phyloP scores from a whole-genome alignment of 2,113 vertebrate species.

The Burhinus oedicnemus region DNA sequence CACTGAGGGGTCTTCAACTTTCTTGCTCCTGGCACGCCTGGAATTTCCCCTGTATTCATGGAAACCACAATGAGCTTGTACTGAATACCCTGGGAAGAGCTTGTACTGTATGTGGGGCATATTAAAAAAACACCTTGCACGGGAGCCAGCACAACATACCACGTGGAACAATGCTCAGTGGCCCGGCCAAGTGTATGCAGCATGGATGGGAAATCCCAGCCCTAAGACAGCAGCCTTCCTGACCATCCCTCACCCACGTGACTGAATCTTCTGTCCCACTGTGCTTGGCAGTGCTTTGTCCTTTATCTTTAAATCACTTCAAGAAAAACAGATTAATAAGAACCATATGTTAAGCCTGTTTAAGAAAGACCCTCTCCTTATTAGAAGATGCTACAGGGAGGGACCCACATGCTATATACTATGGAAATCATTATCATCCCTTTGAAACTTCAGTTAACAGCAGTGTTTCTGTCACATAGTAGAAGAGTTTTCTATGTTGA shows the following conservation, averaged over 20 bases:
- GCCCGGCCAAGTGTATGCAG: constrained; percentile 3
- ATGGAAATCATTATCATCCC: neutral
- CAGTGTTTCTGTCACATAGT: neutral
- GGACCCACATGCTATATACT: neutral
- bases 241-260: neutral
- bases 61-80: neutral
- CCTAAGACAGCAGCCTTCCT: neutral
- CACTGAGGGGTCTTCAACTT: neutral
- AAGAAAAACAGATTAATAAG: neutral
- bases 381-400: neutral
- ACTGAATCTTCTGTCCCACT: neutral
- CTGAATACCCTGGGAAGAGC: neutral
- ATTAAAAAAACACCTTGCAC: neutral
- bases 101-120: neutral
- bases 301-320: neutral
- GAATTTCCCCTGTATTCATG: neutral
- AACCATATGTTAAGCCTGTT: neutral
- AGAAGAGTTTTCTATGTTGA: neutral
- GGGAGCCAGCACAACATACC: neutral
- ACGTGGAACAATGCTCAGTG: constrained; percentile 44
- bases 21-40: neutral
- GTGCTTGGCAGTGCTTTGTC: neutral
- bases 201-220: constrained; percentile 45
- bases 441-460: neutral
- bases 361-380: neutral